Conservation (phyloP, 2,797 vertebrate genomes). For the Emydoidea blandingii region DNA sequence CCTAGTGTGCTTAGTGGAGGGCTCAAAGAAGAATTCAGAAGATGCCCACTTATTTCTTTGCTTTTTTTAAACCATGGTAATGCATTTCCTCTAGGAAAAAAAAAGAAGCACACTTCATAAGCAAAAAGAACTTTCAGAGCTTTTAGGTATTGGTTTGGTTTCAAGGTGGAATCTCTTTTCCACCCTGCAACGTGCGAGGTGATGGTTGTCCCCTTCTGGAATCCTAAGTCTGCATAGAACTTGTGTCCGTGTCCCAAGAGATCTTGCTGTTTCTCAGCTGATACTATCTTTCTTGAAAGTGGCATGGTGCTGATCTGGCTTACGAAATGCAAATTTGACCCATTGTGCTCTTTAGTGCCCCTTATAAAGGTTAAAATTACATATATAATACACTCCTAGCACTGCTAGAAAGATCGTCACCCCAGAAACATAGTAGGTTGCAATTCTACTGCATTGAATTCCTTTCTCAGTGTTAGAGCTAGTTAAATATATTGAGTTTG, state of each 20-base stretch:
- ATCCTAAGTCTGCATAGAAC: fast-evolving
- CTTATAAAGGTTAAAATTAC: background rate
- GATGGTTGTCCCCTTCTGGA: background rate
- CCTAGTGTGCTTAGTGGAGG: background rate
- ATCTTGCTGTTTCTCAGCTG: background rate
- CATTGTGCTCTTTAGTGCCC: background rate
- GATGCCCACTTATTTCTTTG: background rate
- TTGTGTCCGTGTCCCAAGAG: fast-evolving
- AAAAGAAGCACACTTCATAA: background rate
- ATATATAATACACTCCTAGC: background rate
- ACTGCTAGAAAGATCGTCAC: background rate
- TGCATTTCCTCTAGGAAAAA: background rate
- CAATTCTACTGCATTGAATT: background rate
- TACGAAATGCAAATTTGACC: background rate
- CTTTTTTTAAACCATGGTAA: background rate
- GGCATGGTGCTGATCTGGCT: background rate
- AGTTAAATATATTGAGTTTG: background rate
- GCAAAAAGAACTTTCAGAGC: background rate
- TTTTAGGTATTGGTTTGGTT: background rate
- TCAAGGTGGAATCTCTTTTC: background rate
- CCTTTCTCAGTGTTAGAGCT: background rate
- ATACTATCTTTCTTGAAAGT: fast-evolving
- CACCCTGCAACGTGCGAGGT: background rate
- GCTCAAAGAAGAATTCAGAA: background rate
- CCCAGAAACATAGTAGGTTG: background rate